Conservation (phyloP, 2,888 invertebrate genomes). For the Chrysomela aeneicollis region DNA sequence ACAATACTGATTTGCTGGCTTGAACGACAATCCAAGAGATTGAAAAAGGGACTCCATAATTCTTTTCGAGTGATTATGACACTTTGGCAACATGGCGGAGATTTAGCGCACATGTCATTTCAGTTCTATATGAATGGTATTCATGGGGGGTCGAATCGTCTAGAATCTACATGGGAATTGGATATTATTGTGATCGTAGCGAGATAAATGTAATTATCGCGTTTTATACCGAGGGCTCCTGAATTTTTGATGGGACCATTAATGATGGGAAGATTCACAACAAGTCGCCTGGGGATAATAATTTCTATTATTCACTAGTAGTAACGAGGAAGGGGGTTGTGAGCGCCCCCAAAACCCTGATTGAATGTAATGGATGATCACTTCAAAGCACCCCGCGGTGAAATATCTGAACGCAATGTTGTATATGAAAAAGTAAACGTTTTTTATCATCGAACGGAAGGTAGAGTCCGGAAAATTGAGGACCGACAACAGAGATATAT, state of each 20-base stretch:
- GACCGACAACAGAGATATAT: no score
- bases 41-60: no score
- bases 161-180: slow-evolving; percentile 15
- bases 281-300: neutral
- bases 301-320: neutral
- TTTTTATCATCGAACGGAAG: no score
- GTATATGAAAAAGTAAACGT: neutral
- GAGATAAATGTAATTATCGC: slow-evolving; percentile 24
- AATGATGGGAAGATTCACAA: slow-evolving; percentile 17
- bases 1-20: no score
- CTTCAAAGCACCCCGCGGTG: neutral
- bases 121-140: slow-evolving; percentile 21
- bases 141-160: slow-evolving; percentile 18
- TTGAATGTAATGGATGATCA: slow-evolving; percentile 4
- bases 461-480: no score
- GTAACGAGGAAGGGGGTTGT: neutral
- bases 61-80: no score
- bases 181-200: slow-evolving; percentile 18
- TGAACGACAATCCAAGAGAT: no score
- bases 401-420: neutral
- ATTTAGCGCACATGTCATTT: slow-evolving; percentile 26
- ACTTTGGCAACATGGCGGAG: neutral
- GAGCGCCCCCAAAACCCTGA: neutral
- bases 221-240: slow-evolving; percentile 15
- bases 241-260: slow-evolving; percentile 19